Conservation (phyloP, 2,797 vertebrate genomes). For the Amniataba percoides region DNA sequence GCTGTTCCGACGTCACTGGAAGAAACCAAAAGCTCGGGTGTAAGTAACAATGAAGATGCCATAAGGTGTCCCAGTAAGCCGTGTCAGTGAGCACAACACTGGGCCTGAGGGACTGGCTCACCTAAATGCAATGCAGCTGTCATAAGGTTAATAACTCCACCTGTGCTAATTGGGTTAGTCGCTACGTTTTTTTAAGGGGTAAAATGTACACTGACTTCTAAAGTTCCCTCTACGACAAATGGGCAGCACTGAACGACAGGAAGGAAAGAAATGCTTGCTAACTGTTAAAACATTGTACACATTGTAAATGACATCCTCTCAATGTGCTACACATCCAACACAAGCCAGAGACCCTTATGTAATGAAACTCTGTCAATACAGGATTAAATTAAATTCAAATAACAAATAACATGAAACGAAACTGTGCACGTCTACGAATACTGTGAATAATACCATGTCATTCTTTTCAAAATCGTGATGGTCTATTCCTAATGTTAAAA, state of each 20-base stretch:
- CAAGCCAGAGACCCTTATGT: not conserved
- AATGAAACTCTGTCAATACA: not conserved
- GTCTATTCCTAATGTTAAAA: too few species aligned
- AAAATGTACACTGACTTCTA: not conserved
- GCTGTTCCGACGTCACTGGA: not conserved
- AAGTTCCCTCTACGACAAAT: not conserved
- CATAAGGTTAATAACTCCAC: not conserved
- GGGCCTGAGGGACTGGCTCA: not conserved
- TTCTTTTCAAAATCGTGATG: not conserved
- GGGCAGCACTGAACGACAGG: not conserved
- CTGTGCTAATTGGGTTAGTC: not conserved
- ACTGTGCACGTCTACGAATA: not conserved
- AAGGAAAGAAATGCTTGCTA: not conserved
- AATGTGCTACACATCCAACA: not conserved
- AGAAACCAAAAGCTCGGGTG: not conserved
- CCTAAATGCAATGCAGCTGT: not conserved
- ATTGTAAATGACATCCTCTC: not conserved
- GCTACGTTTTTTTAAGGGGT: not conserved
- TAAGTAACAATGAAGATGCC: not conserved
- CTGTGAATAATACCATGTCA: not conserved
- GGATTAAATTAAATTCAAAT: not conserved
- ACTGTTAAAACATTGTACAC: not conserved
- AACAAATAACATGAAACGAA: not conserved
- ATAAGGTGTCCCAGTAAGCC: not conserved
- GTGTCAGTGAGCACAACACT: not conserved